Conservation (phyloP, 2,797 vertebrate genomes). For the Catostomus latipinnis region DNA sequence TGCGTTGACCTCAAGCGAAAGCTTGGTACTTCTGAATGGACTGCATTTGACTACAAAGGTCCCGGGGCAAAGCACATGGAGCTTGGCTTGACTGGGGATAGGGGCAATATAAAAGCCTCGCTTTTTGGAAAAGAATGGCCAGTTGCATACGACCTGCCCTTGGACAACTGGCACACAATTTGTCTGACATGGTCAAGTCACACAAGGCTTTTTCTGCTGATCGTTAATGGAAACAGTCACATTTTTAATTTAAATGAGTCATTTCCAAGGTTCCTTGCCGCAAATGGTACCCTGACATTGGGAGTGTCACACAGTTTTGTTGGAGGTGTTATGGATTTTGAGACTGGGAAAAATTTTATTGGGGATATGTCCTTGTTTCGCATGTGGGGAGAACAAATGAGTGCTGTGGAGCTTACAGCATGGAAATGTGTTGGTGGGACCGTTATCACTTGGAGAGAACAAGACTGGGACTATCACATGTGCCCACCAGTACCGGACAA, state of each 20-base stretch:
- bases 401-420: constrained; percentile 55
- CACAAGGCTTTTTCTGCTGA: constrained; percentile 62
- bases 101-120: constrained; percentile 57
- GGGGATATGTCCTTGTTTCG: constrained; percentile 76
- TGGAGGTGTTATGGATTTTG: constrained; percentile 45
- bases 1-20: constrained; percentile 67
- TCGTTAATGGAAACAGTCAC: constrained; percentile 64
- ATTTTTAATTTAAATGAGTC: neutral
- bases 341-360: constrained; percentile 60
- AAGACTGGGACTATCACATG: constrained; percentile 63
- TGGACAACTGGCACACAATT: constrained; percentile 67
- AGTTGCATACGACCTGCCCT: constrained; percentile 30
- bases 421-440: constrained; percentile 75
- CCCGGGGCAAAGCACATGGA: constrained; percentile 52
- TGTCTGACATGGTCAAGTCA: constrained; percentile 77
- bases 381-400: constrained; percentile 74
- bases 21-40: constrained; percentile 61
- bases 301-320: constrained; percentile 71
- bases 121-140: constrained; percentile 63
- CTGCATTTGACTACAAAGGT: constrained; percentile 77
- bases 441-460: constrained; percentile 75
- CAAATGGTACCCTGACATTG: constrained; percentile 75
- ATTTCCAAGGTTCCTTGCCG: constrained; percentile 46
- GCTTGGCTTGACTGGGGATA: constrained; percentile 71
- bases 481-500: constrained; percentile 53